Evolutionary conservation across 1,140 invertebrate genomes (phyloP).

Genomic region (Sarcophaga bullata): DNA sequence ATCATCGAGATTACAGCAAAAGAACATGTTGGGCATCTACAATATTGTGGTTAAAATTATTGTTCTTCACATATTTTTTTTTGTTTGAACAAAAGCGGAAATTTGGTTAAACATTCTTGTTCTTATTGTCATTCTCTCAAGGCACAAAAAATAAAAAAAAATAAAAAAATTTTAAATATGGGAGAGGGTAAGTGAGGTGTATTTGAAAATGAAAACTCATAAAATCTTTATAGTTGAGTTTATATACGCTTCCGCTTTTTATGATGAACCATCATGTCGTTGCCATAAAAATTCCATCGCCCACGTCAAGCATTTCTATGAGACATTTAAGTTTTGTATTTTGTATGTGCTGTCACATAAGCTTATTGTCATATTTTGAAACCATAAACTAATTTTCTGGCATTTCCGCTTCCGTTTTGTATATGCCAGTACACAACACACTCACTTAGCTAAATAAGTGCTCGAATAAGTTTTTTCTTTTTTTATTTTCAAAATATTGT

Average conservation of each 20-base stretch:
- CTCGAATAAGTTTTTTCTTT: neutral
- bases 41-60: neutral
- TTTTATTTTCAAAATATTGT: neutral
- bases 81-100: neutral
- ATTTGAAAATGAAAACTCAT: neutral
- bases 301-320: neutral
- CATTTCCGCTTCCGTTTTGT: slow-evolving; percentile 28
- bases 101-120: neutral
- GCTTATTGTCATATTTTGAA: slow-evolving; percentile 30
- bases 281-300: neutral
- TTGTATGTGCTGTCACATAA: slow-evolving; percentile 18
- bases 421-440: neutral
- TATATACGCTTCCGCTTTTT: slow-evolving; percentile 8
- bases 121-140: neutral
- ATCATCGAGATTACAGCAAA: neutral
- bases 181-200: neutral
- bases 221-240: slow-evolving; percentile 4
- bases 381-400: slow-evolving; percentile 36
- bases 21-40: neutral
- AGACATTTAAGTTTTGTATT: neutral
- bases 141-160: no score
- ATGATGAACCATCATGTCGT: neutral
- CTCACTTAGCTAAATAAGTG: neutral
- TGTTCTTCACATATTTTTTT: neutral
- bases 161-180: no score